Base-by-base conservation (phyloP, 2,888 invertebrate genomes). In the Dastarcus helophoroides region DNA sequence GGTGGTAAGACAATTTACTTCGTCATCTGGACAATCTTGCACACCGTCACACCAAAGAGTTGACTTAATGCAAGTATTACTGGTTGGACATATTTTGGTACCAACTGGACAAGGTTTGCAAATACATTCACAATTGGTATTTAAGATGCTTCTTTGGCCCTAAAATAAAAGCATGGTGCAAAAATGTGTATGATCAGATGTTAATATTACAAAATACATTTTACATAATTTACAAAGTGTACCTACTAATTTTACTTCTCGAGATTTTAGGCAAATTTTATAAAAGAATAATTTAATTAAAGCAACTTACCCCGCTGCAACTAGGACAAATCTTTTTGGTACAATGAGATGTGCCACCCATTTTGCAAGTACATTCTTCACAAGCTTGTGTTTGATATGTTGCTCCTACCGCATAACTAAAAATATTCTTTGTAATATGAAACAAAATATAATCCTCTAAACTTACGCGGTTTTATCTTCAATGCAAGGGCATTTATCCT, bases 21-120 rank as follows among this genome's bases (percentile, higher is more conserved):
- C 89, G 54, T 89, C 89, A 49, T 88, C 86, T 0, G 80, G 76
- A 47, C 89, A 89, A 56, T 89, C 79, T 38, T 73, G 68, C 0
- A 83, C 62, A 0, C 84, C 85, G 52, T 89, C 76, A 51, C 89
- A 89, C 86, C 88, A 88, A 7, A 69, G 62, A 0, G 68, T 61
- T 21, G 71, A 66, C 0, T 76, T 65, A 9, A 88, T 69, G 48
- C 88, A 88, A 29, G 76, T 64, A 35, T 77, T 75, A 51, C 76
- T 79, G 0, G 81, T 79, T 2, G 77, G 77, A 45, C 88, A 89
- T 13, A 81, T 62, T 23, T 63, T 67, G 9, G 75, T 72, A 11
- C 69, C 71, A n/a, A 56, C 51, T 0, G 74, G 70, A 46, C 88
- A 89, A 0, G 77, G 73, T 48, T 74, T 70, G 54, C 89, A 89